Conservation (phyloP, 1,140 invertebrate species). For the Acromyrmex echinatior region DNA sequence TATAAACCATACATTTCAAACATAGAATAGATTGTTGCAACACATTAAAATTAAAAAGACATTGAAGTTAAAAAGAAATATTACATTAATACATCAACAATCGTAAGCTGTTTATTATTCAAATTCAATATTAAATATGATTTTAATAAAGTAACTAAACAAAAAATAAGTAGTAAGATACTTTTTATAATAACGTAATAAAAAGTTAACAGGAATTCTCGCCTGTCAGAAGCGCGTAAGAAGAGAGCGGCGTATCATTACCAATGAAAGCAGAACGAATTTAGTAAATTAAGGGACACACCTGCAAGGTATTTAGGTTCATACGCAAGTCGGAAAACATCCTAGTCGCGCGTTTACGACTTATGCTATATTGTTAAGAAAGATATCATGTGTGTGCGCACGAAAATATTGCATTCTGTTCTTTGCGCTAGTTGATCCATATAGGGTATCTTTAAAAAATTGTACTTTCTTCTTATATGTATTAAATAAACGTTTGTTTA, state of each 20-base stretch:
- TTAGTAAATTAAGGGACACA: slow-evolving; percentile 43
- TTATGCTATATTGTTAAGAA: slow-evolving; percentile 10
- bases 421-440: not conserved
- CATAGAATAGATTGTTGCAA: not conserved
- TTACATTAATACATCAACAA: not conserved
- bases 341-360: not conserved
- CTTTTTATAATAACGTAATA: not conserved
- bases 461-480: not conserved
- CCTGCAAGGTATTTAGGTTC: slow-evolving; percentile 13
- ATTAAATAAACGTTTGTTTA: not conserved
- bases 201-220: not conserved
- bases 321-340: not conserved
- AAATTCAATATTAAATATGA: no score
- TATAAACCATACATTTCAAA: not conserved
- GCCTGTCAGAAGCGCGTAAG: not conserved
- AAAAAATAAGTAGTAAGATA: not conserved
- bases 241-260: slow-evolving; percentile 27
- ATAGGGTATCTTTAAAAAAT: not conserved
- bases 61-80: not conserved
- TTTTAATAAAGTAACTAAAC: not conserved
- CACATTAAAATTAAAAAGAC: not conserved
- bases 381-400: not conserved
- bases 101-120: not conserved
- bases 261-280: slow-evolving; percentile 13
- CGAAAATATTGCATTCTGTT: slow-evolving; percentile 18